Percentiles rank a stretch among this genome's conserved stretches.
Evolutionary conservation across 2,888 invertebrate genomes (phyloP).

Genomic region (Pomacea canaliculata): DNA sequence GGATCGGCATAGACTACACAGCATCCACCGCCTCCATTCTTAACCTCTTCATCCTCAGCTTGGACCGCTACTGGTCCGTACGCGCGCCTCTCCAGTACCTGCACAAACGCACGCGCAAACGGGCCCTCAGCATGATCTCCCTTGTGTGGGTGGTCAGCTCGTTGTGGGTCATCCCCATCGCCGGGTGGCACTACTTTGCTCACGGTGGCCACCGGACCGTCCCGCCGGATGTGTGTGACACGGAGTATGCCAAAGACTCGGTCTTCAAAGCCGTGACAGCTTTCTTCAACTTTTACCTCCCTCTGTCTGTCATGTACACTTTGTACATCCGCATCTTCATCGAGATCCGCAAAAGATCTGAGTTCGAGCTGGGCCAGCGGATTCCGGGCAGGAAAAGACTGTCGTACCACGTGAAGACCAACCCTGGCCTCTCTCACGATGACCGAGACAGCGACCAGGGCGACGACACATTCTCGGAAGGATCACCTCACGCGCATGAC

Average conservation of each 20-base stretch:
- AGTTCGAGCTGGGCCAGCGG: slow-evolving; percentile 65
- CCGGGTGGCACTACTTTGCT: slow-evolving; percentile 71
- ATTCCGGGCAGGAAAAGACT: slow-evolving; percentile 40
- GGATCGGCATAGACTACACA: slow-evolving; percentile 75
- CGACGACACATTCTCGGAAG: slow-evolving; percentile 34
- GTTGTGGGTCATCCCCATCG: slow-evolving; percentile 72
- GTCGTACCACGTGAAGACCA: slow-evolving; percentile 31
- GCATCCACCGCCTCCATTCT: slow-evolving; percentile 76
- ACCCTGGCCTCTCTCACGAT: slow-evolving; percentile 24
- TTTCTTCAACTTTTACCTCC: slow-evolving; percentile 73
- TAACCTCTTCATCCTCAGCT: slow-evolving; percentile 72
- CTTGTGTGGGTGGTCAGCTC: slow-evolving; percentile 71
- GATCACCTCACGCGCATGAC: slow-evolving; percentile 18
- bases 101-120: slow-evolving; percentile 71
- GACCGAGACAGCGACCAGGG: slow-evolving; percentile 39
- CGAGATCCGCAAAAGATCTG: slow-evolving; percentile 71
- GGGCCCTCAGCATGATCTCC: slow-evolving; percentile 72
- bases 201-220: slow-evolving; percentile 60
- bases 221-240: slow-evolving; percentile 70
- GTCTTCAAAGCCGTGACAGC: slow-evolving; percentile 72
- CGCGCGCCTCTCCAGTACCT: slow-evolving; percentile 72
- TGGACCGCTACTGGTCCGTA: slow-evolving; percentile 73
- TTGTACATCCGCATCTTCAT: slow-evolving; percentile 72
- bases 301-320: slow-evolving; percentile 71
- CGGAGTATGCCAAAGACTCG: slow-evolving; percentile 72